Evolutionary conservation across 2,113 vertebrate species (phyloP).

Genomic region (Puffinus mauretanicus): DNA sequence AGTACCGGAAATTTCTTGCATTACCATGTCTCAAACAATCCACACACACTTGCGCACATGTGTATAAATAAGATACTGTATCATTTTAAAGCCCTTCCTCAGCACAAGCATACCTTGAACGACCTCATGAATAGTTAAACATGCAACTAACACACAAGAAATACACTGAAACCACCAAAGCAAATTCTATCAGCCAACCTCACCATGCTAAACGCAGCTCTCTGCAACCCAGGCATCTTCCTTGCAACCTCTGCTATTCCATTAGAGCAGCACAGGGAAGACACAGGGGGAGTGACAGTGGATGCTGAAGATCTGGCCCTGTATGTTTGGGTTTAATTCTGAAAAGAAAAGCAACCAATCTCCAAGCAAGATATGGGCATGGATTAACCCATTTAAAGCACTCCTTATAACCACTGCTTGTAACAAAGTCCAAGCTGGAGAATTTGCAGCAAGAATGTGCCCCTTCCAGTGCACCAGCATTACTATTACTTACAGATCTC

Average conservation of each 20-base stretch:
- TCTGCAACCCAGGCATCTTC: not conserved
- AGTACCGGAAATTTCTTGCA: not conserved
- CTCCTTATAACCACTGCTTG: not conserved
- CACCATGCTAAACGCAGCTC: accelerated
- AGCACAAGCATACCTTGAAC: not conserved
- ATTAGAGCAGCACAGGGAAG: not conserved
- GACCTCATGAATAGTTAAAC: not conserved
- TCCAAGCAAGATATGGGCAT: not conserved
- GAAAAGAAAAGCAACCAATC: not conserved
- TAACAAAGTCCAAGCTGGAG: not conserved
- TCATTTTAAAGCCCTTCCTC: not conserved
- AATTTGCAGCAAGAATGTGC: not conserved
- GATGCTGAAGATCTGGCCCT: not conserved
- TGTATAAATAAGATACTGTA: not conserved
- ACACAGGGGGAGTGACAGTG: accelerated
- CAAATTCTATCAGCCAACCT: not conserved
- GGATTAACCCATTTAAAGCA: not conserved
- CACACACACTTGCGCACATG: accelerated
- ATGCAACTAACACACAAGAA: not conserved
- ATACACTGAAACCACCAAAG: not conserved
- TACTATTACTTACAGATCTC: not conserved
- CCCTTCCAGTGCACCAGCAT: not conserved
- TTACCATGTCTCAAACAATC: not conserved
- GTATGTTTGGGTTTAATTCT: not conserved
- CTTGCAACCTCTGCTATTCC: not conserved